Conservation (phyloP, 2,888 invertebrate genomes). For the Ochlodes sylvanus region DNA sequence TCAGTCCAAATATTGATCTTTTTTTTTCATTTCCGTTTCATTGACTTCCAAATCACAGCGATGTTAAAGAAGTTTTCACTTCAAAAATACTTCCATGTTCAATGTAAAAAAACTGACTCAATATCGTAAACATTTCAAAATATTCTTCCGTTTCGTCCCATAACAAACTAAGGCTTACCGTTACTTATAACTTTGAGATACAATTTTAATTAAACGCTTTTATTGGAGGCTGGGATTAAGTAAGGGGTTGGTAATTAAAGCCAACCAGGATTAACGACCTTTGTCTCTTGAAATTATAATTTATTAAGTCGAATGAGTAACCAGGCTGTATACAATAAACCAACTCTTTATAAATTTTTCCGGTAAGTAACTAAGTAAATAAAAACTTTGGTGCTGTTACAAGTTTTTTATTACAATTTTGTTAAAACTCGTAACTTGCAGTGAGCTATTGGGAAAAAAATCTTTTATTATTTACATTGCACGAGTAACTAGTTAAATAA, state of each 20-base stretch:
- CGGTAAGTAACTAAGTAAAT: constrained; percentile 4
- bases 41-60: too few relatives aligned
- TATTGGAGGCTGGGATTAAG: constrained; percentile 69
- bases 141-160: not conserved
- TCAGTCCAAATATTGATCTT: too few relatives aligned
- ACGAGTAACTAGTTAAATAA: too few relatives aligned
- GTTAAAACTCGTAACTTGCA: too few relatives aligned
- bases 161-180: constrained; percentile 15
- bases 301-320: constrained; percentile 62
- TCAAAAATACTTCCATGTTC: too few relatives aligned
- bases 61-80: too few relatives aligned
- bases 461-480: too few relatives aligned
- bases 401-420: too few relatives aligned
- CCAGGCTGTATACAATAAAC: constrained; percentile 39
- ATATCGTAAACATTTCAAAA: not conserved
- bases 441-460: too few relatives aligned
- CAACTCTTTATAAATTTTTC: constrained; percentile 24
- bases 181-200: constrained; percentile 43
- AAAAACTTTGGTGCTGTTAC: too few relatives aligned
- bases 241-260: constrained; percentile 70
- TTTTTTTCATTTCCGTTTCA: too few relatives aligned
- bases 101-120: too few relatives aligned
- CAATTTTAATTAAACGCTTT: constrained; percentile 76
- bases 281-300: constrained; percentile 74
- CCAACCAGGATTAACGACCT: constrained; percentile 73